A percentile compares a stretch with the other conserved stretches of the same genome.
Conservation (phyloP, 2,888 invertebrate genomes). For the Arrhopalites spinosus region DNA sequence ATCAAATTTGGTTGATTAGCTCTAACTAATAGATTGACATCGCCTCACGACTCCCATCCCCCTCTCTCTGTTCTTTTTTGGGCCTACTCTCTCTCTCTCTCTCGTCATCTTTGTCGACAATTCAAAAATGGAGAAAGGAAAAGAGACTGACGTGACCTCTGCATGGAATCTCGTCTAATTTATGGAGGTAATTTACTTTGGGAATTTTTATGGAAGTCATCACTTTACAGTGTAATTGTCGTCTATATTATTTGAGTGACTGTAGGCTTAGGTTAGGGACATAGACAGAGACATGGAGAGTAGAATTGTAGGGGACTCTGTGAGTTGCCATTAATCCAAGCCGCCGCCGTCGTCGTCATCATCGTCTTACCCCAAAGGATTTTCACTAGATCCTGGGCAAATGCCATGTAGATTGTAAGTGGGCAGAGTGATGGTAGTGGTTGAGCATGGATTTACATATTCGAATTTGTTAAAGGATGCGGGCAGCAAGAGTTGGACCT, state of each 20-base stretch:
- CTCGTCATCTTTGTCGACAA: not conserved
- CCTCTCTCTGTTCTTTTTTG: not conserved
- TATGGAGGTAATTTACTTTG: constrained; percentile 2
- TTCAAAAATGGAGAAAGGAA: no score
- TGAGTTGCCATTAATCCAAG: no score
- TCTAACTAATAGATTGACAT: constrained; percentile 16
- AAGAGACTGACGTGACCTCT: not conserved
- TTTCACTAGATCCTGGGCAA: no score
- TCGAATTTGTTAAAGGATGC: no score
- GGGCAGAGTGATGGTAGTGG: no score
- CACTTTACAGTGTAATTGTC: constrained; percentile 25
- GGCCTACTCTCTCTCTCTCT: not conserved
- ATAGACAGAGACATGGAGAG: not conserved
- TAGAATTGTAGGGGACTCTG: no score
- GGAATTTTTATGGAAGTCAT: constrained; percentile 29
- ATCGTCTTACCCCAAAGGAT: not conserved
- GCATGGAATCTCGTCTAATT: not conserved
- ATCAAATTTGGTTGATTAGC: constrained; percentile 34
- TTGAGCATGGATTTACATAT: no score
- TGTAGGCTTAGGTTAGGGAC: not conserved
- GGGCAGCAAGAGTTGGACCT: no score
- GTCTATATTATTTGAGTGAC: not conserved
- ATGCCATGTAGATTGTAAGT: no score
- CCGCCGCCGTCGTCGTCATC: not conserved
- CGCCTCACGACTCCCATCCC: not conserved